These are phyloP conservation scores for Lottia gigantea DNA, from an alignment of 2,888 invertebrate species.

Conservation along the genomic window DNA sequence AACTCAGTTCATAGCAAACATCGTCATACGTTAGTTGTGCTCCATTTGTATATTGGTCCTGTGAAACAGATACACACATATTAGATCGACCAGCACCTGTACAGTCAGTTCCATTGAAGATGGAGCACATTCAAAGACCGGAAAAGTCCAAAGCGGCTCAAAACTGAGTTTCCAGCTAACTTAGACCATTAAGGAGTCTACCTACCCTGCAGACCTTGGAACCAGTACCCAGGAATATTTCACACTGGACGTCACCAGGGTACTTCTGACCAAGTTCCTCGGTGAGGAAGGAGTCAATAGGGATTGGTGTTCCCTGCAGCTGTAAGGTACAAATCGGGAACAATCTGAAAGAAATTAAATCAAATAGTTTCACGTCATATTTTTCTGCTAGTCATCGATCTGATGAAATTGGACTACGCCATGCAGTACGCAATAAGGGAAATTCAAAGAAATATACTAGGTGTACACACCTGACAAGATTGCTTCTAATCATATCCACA, in stretches of 20 bases:
- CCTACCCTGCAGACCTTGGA: slow-evolving; percentile 22
- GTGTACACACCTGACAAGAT: slow-evolving; percentile 11
- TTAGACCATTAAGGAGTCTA: background rate
- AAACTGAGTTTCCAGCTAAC: no score
- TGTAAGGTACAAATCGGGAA: slow-evolving; percentile 9
- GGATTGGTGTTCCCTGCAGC: slow-evolving; percentile 1
- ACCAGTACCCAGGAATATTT: slow-evolving; percentile 15
- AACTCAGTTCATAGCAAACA: slow-evolving; percentile 18
- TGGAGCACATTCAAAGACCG: no score
- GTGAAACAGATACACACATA: background rate
- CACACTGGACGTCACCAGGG: slow-evolving; percentile 20
- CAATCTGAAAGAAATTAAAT: slow-evolving; percentile 4
- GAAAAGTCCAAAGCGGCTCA: no score
- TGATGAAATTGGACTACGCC: no score
- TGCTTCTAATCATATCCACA: background rate
- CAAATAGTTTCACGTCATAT: no score
- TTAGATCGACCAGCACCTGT: background rate
- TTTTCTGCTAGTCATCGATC: no score
- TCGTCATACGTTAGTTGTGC: slow-evolving; percentile 11
- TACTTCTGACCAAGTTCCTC: slow-evolving; percentile 22
- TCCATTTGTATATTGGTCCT: background rate
- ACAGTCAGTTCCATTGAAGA: background rate
- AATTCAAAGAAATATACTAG: no score
- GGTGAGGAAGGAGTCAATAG: background rate
- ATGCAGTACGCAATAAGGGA: no score